These are phyloP conservation scores for Bombus ignitus DNA, from an alignment of 1,140 invertebrate species.

Conservation along the genomic window DNA sequence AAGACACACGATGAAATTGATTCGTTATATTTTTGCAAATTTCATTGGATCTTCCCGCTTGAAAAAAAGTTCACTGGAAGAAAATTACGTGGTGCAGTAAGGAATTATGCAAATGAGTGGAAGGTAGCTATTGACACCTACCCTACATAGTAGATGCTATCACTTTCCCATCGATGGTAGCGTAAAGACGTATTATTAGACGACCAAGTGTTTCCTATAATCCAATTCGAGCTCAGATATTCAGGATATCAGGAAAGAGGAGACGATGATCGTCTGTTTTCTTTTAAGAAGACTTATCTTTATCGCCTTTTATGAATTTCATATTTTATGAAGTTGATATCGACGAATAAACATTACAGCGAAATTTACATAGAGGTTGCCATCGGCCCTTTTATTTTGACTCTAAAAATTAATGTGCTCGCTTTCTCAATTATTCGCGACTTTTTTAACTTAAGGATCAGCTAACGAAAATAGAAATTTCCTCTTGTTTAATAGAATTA, in stretches of 20 bases:
- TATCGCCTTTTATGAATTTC: background rate
- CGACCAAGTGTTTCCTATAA: background rate
- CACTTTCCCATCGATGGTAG: background rate
- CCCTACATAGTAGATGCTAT: background rate
- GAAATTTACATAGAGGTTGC: too few species aligned
- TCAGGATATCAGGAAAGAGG: too few species aligned
- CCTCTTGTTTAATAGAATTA: background rate
- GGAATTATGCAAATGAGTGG: slow-evolving; percentile 5
- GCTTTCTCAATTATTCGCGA: background rate
- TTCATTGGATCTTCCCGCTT: too few species aligned
- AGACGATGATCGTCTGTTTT: background rate
- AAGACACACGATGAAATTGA: background rate
- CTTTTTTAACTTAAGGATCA: background rate
- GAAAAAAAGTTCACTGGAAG: too few species aligned
- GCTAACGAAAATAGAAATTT: background rate
- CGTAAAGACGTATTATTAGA: background rate
- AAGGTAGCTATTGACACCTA: slow-evolving; percentile 14
- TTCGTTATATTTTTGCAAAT: background rate
- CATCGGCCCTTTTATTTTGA: background rate
- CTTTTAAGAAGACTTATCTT: background rate
- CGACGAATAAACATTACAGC: background rate
- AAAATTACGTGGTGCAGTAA: background rate
- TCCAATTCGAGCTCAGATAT: background rate
- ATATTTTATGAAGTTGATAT: background rate
- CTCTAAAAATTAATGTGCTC: background rate